Evolutionary conservation across 1,140 invertebrate species (phyloP).

Genomic region (Amphibalanus amphitrite): DNA sequence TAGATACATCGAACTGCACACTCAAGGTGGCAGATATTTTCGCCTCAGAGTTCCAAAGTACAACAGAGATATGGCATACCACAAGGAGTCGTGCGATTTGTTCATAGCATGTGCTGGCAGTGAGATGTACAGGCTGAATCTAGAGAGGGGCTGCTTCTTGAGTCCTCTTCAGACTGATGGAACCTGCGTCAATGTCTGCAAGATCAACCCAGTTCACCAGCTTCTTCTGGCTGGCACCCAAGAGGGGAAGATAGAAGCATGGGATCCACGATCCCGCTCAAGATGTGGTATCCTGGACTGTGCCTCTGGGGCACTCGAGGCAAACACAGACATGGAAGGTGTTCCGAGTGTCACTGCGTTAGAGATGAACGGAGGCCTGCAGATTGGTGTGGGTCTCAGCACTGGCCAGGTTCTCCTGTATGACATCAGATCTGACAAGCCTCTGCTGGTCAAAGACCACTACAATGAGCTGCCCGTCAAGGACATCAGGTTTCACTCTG

Average conservation of each 20-base stretch:
- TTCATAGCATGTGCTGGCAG: conserved; percentile 71
- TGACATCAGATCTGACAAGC: conserved; percentile 81
- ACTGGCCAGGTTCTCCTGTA: conserved; percentile 87
- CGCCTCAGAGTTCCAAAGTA: conserved; percentile 82
- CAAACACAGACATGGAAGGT: conserved; percentile 36
- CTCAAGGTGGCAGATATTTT: conserved; percentile 77
- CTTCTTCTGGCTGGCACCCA: conserved; percentile 73
- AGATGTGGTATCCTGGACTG: conserved; percentile 69
- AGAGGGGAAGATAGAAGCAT: conserved; percentile 84
- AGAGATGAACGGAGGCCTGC: conserved; percentile 59
- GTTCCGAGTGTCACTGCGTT: conserved; percentile 57
- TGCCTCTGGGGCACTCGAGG: conserved; percentile 47
- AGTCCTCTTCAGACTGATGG: conserved; percentile 58
- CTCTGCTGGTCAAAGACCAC: conserved; percentile 82
- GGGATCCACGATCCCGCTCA: conserved; percentile 69
- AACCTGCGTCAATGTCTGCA: conserved; percentile 62
- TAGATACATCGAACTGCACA: conserved; percentile 86
- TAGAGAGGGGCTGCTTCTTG: conserved; percentile 58
- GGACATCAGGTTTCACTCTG: conserved; percentile 65
- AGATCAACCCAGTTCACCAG: conserved; percentile 75
- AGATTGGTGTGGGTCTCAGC: conserved; percentile 73
- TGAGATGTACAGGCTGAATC: conserved; percentile 24
- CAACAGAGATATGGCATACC: conserved; percentile 85
- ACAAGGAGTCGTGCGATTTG: conserved; percentile 74
- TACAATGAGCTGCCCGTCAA: conserved; percentile 84